Percentiles rank a stretch among this genome's conserved stretches.
phyloP scores from a whole-genome alignment of 2,113 vertebrate species.

The Cynoglossus semilaevis region DNA sequence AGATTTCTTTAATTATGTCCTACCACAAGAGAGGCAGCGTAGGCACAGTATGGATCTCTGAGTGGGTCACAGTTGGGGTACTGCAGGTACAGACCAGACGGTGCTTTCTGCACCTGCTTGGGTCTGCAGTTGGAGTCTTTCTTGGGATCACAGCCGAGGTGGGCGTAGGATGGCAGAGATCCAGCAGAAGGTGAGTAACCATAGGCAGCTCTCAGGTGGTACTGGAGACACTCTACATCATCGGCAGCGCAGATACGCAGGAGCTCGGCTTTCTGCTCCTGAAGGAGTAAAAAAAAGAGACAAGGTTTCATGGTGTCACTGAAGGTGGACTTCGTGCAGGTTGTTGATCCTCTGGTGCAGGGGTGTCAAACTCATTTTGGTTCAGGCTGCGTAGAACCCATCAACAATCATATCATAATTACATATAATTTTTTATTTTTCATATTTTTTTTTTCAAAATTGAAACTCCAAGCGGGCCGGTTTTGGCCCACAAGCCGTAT shows the following conservation, averaged over 20 bases:
- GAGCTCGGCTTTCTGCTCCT: constrained; percentile 76
- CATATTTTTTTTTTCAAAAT: too few relatives aligned
- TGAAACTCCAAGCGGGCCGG: too few relatives aligned
- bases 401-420: too few relatives aligned
- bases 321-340: too few relatives aligned
- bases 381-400: too few relatives aligned
- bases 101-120: constrained; percentile 63
- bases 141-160: constrained; percentile 76
- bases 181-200: constrained; percentile 62
- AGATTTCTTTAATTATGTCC: background rate
- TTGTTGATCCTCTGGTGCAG: too few relatives aligned
- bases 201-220: constrained; percentile 75
- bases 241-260: constrained; percentile 75
- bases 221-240: constrained; percentile 79
- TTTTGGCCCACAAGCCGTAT: too few relatives aligned
- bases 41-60: constrained; percentile 69
- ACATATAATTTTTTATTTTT: too few relatives aligned
- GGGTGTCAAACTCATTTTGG: too few relatives aligned
- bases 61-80: constrained; percentile 74
- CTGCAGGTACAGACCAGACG: constrained; percentile 64
- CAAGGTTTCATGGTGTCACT: background rate
- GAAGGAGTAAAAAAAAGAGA: background rate
- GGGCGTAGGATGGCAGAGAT: constrained; percentile 70
- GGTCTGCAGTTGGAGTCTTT: constrained; percentile 70
- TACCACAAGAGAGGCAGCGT: constrained; percentile 62